Conservation (phyloP, 2,113 vertebrate genomes). For the Gasterosteus nipponicus region DNA sequence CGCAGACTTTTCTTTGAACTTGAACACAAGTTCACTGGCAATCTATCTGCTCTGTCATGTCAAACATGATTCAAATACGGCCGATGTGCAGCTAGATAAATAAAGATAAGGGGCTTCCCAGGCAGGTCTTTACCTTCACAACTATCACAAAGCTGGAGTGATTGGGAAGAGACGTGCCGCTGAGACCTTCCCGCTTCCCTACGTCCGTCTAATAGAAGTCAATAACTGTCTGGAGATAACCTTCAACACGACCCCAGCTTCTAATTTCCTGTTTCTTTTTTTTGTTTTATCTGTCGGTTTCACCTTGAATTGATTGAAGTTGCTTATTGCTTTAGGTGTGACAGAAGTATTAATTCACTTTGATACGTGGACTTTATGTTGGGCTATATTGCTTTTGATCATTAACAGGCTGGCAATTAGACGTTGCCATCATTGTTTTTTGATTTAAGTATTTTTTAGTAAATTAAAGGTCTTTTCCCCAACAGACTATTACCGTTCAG, state of each 20-base stretch:
- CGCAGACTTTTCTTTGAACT: conserved; percentile 14
- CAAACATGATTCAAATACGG: conserved; percentile 47
- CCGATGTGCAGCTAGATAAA: conserved; percentile 67
- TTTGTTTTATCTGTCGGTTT: background rate
- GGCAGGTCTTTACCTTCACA: conserved; percentile 45
- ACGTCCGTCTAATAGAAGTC: conserved; percentile 51
- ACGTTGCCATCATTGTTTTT: background rate
- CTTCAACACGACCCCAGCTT: conserved; percentile 5
- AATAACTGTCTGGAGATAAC: conserved; percentile 66
- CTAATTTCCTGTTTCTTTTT: conserved; percentile 10
- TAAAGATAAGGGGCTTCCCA: conserved; percentile 65
- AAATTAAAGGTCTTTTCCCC: background rate
- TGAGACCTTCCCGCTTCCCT: conserved; percentile 17
- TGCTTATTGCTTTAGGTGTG: background rate
- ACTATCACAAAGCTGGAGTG: conserved; percentile 67
- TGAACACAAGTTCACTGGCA: conserved; percentile 48
- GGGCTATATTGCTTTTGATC: background rate
- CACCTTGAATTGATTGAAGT: conserved; percentile 30
- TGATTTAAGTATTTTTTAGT: background rate
- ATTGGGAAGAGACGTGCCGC: conserved; percentile 68
- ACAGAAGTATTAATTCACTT: background rate
- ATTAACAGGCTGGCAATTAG: background rate
- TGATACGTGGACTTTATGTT: background rate
- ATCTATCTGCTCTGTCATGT: conserved; percentile 39
- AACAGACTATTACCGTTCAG: background rate